phyloP scores from a whole-genome alignment of 2,888 invertebrate species.

The Furcula furcula region DNA sequence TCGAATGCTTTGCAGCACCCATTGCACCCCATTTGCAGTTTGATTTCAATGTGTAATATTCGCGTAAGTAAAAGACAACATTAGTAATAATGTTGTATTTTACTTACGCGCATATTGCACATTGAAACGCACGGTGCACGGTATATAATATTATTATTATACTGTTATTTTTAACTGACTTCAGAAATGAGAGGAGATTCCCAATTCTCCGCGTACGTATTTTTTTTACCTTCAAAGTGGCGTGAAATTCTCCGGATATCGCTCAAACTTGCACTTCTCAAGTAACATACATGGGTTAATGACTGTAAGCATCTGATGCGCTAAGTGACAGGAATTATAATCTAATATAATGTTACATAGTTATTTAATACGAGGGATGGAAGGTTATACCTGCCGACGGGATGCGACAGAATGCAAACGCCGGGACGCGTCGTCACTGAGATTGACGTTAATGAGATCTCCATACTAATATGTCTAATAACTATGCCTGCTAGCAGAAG shows the following conservation, averaged over 20 bases:
- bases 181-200: no score
- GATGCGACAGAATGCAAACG: not conserved
- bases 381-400: slow-evolving; percentile 35
- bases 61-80: no score
- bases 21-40: no score
- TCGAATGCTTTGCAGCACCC: no score
- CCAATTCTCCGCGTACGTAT: no score
- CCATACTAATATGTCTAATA: slow-evolving; percentile 56
- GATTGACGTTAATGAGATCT: slow-evolving; percentile 55
- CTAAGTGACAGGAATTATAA: slow-evolving; percentile 34
- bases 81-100: no score
- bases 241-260: not conserved
- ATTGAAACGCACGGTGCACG: no score
- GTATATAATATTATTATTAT: no score
- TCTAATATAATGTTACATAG: slow-evolving; percentile 35
- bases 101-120: no score
- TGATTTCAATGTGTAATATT: no score
- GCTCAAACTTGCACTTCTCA: not conserved
- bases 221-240: not conserved
- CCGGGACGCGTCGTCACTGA: slow-evolving; percentile 19
- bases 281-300: not conserved
- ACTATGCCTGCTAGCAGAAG: slow-evolving; percentile 45
- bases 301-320: slow-evolving; percentile 8
- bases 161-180: no score
- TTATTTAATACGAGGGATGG: slow-evolving; percentile 28